A percentile compares a stretch with the other conserved stretches of the same genome.
These are phyloP conservation scores for Euborellia annulipes DNA, from an alignment of 1,140 invertebrate species.

Conservation along the genomic window DNA sequence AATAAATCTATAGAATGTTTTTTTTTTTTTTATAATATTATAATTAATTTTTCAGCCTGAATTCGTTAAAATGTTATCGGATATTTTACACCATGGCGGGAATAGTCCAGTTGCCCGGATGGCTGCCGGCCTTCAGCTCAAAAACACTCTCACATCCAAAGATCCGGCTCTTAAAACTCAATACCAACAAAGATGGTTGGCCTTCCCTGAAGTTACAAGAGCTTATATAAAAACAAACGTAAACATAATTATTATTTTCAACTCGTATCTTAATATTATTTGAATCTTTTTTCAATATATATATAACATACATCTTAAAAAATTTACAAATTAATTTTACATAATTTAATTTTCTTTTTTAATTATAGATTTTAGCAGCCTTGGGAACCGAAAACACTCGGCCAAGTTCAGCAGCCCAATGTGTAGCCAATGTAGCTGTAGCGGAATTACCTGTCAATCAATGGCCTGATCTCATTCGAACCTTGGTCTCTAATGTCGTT, in stretches of 20 bases:
- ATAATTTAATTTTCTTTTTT: background rate
- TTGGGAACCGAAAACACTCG: constrained; percentile 89
- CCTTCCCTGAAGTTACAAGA: constrained; percentile 71
- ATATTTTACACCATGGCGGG: constrained; percentile 73
- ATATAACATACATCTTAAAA: background rate
- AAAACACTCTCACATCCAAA: constrained; percentile 97
- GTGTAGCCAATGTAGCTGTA: constrained; percentile 95
- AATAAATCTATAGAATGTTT: constrained; percentile 2
- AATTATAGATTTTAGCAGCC: constrained; percentile 67
- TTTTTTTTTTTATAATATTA: background rate
- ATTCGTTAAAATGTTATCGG: constrained; percentile 86
- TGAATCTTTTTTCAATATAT: background rate
- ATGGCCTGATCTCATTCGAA: constrained; percentile 72
- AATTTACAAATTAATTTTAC: background rate
- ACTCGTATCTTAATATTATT: background rate
- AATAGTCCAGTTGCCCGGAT: constrained; percentile 88
- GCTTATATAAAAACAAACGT: constrained; percentile 92
- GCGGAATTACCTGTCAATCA: constrained; percentile 77
- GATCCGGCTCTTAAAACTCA: constrained; percentile 62
- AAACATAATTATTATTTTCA: constrained; percentile 25
- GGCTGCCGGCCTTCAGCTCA: constrained; percentile 95
- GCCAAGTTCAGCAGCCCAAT: constrained; percentile 94
- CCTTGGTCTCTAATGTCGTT: constrained; percentile 82
- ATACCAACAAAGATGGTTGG: constrained; percentile 85
- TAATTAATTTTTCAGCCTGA: constrained; percentile 44